Evolutionary conservation across 2,113 vertebrate species (phyloP), one percentile per base, ranked within the genome.

Genomic region (Sprattus sprattus): DNA sequence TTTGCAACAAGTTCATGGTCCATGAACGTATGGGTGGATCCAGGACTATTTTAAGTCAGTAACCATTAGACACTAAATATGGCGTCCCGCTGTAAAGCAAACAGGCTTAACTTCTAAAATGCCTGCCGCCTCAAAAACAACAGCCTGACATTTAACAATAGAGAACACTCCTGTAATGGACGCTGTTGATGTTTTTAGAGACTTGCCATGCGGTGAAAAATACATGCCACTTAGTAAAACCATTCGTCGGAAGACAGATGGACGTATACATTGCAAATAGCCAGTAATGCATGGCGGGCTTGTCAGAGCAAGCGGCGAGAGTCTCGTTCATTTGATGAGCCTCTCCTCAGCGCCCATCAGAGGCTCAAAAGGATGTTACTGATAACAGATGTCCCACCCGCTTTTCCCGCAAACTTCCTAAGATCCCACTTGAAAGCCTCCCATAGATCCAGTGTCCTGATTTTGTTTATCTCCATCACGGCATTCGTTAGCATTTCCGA

Each of bases 401-500:
- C 84, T 81, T 89, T 85, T 87, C 83, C 86, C 89, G 85, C 67
- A 82, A 86, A 57, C 84, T 78, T 88, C 84, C 15, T 78, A 32
- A 39, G 54, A 49, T 87, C 80, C 90, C 88, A 87, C 18, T 81
- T 60, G 44, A 87, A 82, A 88, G 57, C 81, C 50, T 22, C 44
- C 54, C 85, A 82, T 84, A 71, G 84, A 81, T 84, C 86, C 75
- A 57, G 85, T 88, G 84, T 32, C 46, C 81, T 82, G 32, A 49
- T 87, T 86, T 90, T 11, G 28, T 1, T 92, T 90, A 90, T 85
- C 84, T 87, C 87, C 78, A 80, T 83, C 83, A 88, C 86, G 32
- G 49, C 54, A 0, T 9, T 88, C 71, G 89, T 94, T 94, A 89
- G 49, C 91, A 90, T 92, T 82, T 84, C 87, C 89, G 90, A 82